A percentile compares a stretch with the other conserved stretches of the same genome.
These are phyloP conservation scores for Catocala nupta DNA, from an alignment of 2,888 invertebrate species.

Conservation along the genomic window DNA sequence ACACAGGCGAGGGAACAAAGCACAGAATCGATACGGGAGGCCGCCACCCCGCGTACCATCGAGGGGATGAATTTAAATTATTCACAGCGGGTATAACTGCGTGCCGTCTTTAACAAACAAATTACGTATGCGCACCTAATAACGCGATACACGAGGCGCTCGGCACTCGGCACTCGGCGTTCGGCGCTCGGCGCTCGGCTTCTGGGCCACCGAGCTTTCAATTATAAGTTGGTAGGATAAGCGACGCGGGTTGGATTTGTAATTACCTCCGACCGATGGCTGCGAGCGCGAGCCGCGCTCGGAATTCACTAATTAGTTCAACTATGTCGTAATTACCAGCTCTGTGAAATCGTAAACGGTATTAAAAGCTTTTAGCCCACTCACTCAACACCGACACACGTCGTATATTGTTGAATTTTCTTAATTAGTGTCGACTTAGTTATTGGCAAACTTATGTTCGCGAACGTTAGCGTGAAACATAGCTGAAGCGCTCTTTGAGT, in stretches of 20 bases:
- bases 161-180: too few species aligned
- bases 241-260: slow-evolving; percentile 74
- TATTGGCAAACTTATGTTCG: slow-evolving; percentile 27
- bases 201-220: slow-evolving; percentile 81
- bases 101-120: slow-evolving; percentile 87
- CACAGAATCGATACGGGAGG: slow-evolving; percentile 77
- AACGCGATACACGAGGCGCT: slow-evolving; percentile 77
- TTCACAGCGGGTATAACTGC: slow-evolving; percentile 86
- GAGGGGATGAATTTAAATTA: slow-evolving; percentile 87
- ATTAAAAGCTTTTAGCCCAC: slow-evolving; percentile 64
- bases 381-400: slow-evolving; percentile 36
- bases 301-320: slow-evolving; percentile 67
- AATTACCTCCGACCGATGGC: slow-evolving; percentile 71
- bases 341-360: slow-evolving; percentile 64
- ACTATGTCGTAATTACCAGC: slow-evolving; percentile 73
- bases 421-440: slow-evolving; percentile 39
- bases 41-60: slow-evolving; percentile 69
- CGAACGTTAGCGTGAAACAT: slow-evolving; percentile 28
- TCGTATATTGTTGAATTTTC: slow-evolving; percentile 40
- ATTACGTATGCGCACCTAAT: slow-evolving; percentile 86
- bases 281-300: slow-evolving; percentile 47
- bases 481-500: slow-evolving; percentile 19
- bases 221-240: slow-evolving; percentile 82
- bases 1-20: slow-evolving; percentile 54
- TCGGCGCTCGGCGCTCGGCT: slow-evolving; percentile 52